Percentiles rank a stretch among this genome's conserved stretches.
phyloP scores from a whole-genome alignment of 2,113 vertebrate species.

The Lamprologus sp. region DNA sequence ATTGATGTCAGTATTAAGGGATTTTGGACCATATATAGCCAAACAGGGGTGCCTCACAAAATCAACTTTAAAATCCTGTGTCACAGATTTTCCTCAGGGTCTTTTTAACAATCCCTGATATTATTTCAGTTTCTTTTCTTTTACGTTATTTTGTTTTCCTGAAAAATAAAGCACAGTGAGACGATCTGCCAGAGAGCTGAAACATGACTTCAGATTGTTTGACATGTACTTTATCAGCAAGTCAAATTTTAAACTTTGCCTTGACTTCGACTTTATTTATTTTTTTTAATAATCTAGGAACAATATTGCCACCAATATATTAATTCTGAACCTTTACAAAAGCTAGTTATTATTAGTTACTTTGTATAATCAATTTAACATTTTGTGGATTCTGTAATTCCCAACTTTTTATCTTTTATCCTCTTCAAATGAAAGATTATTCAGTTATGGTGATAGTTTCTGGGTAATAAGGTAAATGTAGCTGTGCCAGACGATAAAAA shows the following conservation, averaged over 20 bases:
- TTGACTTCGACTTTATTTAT: neutral
- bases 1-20: conserved; percentile 54
- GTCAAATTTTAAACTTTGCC: neutral
- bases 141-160: neutral
- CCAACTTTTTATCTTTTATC: neutral
- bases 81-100: conserved; percentile 54
- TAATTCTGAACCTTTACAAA: neutral
- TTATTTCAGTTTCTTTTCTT: neutral
- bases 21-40: neutral
- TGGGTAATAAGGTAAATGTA: neutral
- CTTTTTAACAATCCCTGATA: conserved; percentile 28
- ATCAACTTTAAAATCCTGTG: conserved; percentile 12
- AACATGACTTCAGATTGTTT: neutral
- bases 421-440: neutral
- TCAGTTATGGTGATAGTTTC: neutral
- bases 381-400: neutral
- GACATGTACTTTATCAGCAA: neutral
- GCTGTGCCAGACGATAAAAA: neutral
- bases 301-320: neutral
- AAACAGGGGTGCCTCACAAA: conserved; percentile 12
- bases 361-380: neutral
- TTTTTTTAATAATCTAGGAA: neutral
- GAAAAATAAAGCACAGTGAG: conserved; percentile 32
- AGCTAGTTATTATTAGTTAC: neutral
- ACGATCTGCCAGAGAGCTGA: neutral